phyloP scores from a whole-genome alignment of 2,797 vertebrate species.

The Erethizon dorsatum region DNA sequence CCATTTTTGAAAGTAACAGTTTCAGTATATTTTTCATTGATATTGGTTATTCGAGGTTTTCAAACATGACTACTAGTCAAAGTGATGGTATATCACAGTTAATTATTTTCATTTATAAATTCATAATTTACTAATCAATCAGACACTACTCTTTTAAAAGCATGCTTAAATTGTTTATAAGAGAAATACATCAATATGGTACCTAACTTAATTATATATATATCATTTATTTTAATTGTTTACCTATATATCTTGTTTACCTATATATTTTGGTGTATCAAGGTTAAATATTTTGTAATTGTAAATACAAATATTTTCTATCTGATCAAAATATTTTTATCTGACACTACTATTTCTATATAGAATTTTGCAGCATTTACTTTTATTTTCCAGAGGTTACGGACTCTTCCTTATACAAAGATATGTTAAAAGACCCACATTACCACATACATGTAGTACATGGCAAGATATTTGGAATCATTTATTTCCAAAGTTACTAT shows the following conservation, averaged over 20 bases:
- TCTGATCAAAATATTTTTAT: not conserved
- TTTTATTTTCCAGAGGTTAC: not conserved
- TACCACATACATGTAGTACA: not conserved
- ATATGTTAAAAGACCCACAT: not conserved
- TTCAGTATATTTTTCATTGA: not conserved
- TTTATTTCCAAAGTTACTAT: not conserved
- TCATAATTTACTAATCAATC: not conserved
- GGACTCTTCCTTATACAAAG: not conserved
- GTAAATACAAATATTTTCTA: not conserved
- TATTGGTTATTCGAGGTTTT: not conserved
- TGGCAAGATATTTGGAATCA: not conserved
- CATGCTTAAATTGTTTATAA: not conserved
- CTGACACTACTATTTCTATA: not conserved
- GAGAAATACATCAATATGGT: not conserved
- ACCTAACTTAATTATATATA: not conserved
- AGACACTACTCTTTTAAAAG: not conserved
- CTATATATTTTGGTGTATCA: not conserved
- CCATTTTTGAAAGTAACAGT: not conserved
- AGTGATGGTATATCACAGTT: not conserved
- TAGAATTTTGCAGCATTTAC: not conserved
- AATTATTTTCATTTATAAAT: not conserved
- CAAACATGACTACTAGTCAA: not conserved
- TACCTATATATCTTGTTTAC: not conserved
- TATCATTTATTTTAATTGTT: not conserved
- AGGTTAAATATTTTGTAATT: not conserved